A percentile compares a stretch with the other conserved stretches of the same genome.
These are phyloP conservation scores for Phyllostomus hastatus DNA, from an alignment of 2,113 vertebrate species.

Conservation along the genomic window DNA sequence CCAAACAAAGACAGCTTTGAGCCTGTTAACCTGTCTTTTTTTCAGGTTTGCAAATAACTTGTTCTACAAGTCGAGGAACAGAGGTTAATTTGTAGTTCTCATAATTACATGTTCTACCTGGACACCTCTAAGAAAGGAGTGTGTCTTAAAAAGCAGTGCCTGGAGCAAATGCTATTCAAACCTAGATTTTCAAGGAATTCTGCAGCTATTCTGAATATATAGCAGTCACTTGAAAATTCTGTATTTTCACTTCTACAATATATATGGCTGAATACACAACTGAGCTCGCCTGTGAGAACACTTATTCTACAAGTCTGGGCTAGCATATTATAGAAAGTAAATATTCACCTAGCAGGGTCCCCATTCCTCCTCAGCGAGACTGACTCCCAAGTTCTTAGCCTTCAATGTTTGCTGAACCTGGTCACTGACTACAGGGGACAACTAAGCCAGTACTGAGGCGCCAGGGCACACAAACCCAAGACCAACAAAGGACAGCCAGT, in stretches of 20 bases:
- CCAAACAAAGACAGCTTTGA: background rate
- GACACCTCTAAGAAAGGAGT: background rate
- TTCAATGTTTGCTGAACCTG: background rate
- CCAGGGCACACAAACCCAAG: background rate
- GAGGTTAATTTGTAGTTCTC: conserved; percentile 7
- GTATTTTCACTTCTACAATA: background rate
- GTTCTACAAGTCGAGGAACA: background rate
- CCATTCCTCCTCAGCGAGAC: background rate
- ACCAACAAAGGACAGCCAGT: background rate
- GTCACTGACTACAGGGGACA: background rate
- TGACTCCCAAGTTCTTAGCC: background rate
- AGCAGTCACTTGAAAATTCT: background rate
- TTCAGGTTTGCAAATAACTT: conserved; percentile 28
- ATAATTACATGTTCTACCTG: background rate
- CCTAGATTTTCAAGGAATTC: background rate
- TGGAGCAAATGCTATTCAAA: background rate
- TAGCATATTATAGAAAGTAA: background rate
- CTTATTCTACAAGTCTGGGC: background rate
- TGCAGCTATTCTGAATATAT: background rate
- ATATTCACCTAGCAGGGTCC: background rate
- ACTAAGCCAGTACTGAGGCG: background rate
- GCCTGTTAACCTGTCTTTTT: background rate
- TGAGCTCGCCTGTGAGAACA: background rate
- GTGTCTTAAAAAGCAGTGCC: conserved; percentile 20
- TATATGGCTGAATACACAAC: background rate